Conservation (phyloP, 2,888 invertebrate genomes). For the Macropis europaea region DNA sequence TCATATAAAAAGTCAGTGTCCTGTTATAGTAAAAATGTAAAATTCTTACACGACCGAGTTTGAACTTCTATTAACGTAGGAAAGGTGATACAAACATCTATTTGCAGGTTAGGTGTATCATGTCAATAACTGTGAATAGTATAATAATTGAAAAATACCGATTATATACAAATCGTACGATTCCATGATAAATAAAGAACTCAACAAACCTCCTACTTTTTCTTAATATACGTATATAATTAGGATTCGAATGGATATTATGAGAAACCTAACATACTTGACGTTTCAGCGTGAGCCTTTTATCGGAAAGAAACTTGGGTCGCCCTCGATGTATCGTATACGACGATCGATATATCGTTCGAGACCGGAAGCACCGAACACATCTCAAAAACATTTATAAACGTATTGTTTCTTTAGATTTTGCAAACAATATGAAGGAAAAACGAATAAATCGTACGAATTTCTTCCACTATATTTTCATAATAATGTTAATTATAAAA, state of each 20-base stretch:
- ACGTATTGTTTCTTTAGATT: not conserved
- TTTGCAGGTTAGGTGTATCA: constrained; percentile 8
- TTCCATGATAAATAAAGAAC: constrained; percentile 28
- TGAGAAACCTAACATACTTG: constrained; percentile 47
- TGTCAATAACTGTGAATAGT: not conserved
- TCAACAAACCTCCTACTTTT: constrained; percentile 51
- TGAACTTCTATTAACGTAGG: not conserved
- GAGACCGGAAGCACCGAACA: constrained; percentile 29
- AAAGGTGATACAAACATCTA: not conserved
- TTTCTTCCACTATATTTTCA: not conserved
- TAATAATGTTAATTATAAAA: no score
- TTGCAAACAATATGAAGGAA: not conserved
- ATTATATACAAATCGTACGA: constrained; percentile 17
- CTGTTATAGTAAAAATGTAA: not conserved
- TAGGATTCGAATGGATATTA: constrained; percentile 65
- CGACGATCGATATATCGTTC: constrained; percentile 46
- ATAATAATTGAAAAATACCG: constrained; percentile 22
- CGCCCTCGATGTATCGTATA: constrained; percentile 6
- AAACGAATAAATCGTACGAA: not conserved
- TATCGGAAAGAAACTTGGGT: constrained; percentile 44
- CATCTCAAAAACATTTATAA: not conserved
- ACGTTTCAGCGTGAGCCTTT: constrained; percentile 14
- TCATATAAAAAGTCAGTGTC: not conserved
- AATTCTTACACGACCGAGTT: not conserved
- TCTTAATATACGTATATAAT: constrained; percentile 40